Conservation (phyloP, 2,888 invertebrate species). For the Cacoxenus indagator region DNA sequence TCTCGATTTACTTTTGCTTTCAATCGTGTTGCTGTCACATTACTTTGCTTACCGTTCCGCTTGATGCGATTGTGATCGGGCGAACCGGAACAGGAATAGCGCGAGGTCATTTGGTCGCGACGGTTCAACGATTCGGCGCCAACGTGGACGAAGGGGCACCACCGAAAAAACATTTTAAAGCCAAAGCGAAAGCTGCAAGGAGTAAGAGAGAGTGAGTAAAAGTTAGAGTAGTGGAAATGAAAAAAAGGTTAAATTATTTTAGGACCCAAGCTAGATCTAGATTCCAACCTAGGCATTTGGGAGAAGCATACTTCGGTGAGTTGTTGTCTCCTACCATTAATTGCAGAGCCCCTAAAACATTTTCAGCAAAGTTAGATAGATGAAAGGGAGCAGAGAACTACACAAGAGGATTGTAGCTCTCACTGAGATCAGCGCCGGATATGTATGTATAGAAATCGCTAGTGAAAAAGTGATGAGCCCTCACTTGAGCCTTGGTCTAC, state of each 20-base stretch:
- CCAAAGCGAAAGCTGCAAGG: constrained; percentile 88
- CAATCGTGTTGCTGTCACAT: background rate
- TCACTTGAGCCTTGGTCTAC: no score
- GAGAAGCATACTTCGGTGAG: no score
- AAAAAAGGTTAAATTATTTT: background rate
- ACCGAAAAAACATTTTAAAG: constrained; percentile 92
- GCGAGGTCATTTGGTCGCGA: constrained; percentile 82
- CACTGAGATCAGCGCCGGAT: no score
- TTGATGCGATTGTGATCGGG: constrained; percentile 80
- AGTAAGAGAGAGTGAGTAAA: background rate
- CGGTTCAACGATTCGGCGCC: constrained; percentile 79
- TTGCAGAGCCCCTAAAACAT: no score
- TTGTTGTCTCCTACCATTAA: no score
- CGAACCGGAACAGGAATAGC: constrained; percentile 84
- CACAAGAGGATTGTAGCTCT: no score
- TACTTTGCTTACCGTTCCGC: constrained; percentile 75
- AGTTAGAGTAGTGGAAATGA: background rate
- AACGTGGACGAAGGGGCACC: constrained; percentile 83
- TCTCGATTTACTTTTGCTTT: background rate
- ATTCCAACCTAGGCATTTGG: no score
- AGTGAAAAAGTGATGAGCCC: no score
- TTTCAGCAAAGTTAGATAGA: no score
- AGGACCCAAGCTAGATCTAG: no score
- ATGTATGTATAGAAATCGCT: no score
- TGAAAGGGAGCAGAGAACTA: no score